Conservation (phyloP, 2,797 vertebrate species). For the Erethizon dorsatum region DNA sequence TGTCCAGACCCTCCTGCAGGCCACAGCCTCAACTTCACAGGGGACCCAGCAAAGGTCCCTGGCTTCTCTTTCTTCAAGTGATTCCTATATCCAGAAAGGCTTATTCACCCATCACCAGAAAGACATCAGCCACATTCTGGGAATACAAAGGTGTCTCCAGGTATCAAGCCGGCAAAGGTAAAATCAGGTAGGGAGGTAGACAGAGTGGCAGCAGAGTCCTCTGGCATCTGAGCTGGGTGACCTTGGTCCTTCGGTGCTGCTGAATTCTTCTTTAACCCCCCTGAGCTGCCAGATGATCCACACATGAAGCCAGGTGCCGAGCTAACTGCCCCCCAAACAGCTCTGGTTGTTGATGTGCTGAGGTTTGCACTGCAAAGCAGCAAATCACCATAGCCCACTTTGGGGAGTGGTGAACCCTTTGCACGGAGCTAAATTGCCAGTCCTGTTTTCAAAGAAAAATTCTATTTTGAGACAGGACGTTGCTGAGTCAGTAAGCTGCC, state of each 20-base stretch:
- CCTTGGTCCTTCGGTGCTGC: no score
- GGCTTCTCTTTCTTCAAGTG: neutral
- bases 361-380: neutral
- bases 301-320: neutral
- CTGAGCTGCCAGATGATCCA: neutral
- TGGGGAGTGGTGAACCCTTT: rapidly evolving
- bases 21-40: neutral
- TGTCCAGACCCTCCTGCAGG: neutral
- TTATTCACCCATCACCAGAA: neutral
- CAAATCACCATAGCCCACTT: neutral
- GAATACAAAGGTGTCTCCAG: neutral
- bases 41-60: neutral
- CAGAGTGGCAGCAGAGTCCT: neutral
- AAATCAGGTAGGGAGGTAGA: neutral
- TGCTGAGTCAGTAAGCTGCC: neutral
- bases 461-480: neutral
- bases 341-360: no score
- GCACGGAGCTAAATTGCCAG: neutral
- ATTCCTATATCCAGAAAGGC: neutral
- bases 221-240: no score
- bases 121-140: neutral
- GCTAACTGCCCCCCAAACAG: neutral
- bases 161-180: neutral
- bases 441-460: neutral
- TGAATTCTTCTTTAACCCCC: neutral